phyloP scores from a whole-genome alignment of 2,888 invertebrate genomes.

The Pammene aurita region DNA sequence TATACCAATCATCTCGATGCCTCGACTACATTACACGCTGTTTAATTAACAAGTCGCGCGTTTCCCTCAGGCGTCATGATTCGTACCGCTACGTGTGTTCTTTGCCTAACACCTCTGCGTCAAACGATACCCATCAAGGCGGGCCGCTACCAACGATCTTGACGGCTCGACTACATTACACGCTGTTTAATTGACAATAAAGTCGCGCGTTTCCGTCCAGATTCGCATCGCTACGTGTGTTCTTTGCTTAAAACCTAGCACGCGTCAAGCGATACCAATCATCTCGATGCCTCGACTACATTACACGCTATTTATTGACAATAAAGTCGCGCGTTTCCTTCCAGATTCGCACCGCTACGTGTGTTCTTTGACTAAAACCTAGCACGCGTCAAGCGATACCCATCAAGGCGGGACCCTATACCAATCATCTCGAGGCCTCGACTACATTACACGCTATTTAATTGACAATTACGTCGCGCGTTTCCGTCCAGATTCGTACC shows the following conservation, averaged over 20 bases:
- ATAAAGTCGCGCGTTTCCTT: neutral
- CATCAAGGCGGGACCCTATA: constrained; percentile 72
- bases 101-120: constrained; percentile 48
- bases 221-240: constrained; percentile 15
- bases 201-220: neutral
- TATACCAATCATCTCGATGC: constrained; percentile 53
- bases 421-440: constrained; percentile 45
- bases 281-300: constrained; percentile 64
- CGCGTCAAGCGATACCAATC: constrained; percentile 72
- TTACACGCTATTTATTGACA: constrained; percentile 62
- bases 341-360: neutral
- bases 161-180: constrained; percentile 41
- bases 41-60: neutral
- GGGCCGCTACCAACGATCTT: constrained; percentile 61
- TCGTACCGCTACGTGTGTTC: constrained; percentile 16
- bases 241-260: constrained; percentile 34
- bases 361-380: constrained; percentile 22
- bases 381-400: constrained; percentile 64
- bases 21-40: neutral
- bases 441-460: neutral
- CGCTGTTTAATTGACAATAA: neutral
- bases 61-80: neutral
- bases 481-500: neutral
- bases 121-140: constrained; percentile 74
- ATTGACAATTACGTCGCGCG: neutral